Conservation (phyloP, 1,140 invertebrate genomes). For the Tetragonula clypearis region DNA sequence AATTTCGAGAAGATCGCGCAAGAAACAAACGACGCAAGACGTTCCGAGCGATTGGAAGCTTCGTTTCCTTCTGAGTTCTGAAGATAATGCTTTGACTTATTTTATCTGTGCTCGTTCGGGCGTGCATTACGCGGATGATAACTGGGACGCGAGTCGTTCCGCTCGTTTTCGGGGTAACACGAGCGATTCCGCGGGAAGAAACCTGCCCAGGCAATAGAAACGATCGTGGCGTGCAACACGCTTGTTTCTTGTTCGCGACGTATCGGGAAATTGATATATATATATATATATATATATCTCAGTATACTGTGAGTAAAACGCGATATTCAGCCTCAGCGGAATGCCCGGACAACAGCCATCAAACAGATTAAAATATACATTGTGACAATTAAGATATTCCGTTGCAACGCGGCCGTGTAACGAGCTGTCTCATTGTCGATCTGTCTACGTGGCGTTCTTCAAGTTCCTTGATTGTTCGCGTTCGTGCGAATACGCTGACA, state of each 20-base stretch:
- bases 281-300: not conserved
- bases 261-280: not conserved
- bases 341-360: not conserved
- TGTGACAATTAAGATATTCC: not conserved
- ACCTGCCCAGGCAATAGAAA: slow-evolving; percentile 7
- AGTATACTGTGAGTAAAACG: not conserved
- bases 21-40: not conserved
- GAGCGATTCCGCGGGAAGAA: not conserved
- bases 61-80: not conserved
- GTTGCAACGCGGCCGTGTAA: too few species aligned
- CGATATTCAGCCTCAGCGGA: not conserved
- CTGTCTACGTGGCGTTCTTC: not conserved
- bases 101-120: slow-evolving; percentile 13
- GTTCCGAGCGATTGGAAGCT: not conserved
- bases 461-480: not conserved
- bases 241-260: not conserved
- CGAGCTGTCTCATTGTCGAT: not conserved
- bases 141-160: slow-evolving; percentile 17
- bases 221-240: not conserved
- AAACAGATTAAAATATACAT: not conserved
- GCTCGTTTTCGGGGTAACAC: not conserved
- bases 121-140: slow-evolving; percentile 24
- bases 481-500: not conserved
- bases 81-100: slow-evolving; percentile 45
- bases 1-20: too few species aligned